Conservation (phyloP, 2,113 vertebrate species). For the Fukomys damarensis region DNA sequence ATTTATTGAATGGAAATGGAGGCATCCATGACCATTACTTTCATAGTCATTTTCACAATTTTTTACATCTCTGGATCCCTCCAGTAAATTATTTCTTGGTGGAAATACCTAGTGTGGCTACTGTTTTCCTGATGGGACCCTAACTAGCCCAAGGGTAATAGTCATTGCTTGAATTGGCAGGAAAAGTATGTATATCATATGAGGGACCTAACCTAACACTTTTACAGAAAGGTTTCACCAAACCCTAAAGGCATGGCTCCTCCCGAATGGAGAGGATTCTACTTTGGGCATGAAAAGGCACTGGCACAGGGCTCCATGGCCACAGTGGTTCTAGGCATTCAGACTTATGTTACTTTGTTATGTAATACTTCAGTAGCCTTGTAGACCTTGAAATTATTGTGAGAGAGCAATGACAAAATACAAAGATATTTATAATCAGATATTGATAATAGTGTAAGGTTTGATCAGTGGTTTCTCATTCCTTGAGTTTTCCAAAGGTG, state of each 20-base stretch:
- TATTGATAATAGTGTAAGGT: neutral
- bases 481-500: neutral
- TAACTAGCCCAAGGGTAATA: neutral
- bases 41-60: neutral
- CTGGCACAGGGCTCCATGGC: neutral
- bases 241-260: neutral
- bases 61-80: neutral
- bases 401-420: neutral
- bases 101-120: neutral
- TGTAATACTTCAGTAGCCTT: neutral
- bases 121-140: neutral
- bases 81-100: constrained; percentile 15
- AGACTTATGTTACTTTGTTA: neutral
- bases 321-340: neutral
- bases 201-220: neutral
- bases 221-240: neutral
- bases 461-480: neutral
- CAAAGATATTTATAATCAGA: neutral
- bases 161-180: neutral
- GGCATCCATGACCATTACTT: neutral
- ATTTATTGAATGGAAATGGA: neutral
- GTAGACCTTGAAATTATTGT: neutral
- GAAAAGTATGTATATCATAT: neutral
- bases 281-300: neutral
- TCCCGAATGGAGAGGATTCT: neutral